A percentile compares a stretch with the other conserved stretches of the same genome.
These are phyloP conservation scores for Microctenopoma stevenorrisi DNA, from an alignment of 2,797 vertebrate species.

Conservation along the genomic window DNA sequence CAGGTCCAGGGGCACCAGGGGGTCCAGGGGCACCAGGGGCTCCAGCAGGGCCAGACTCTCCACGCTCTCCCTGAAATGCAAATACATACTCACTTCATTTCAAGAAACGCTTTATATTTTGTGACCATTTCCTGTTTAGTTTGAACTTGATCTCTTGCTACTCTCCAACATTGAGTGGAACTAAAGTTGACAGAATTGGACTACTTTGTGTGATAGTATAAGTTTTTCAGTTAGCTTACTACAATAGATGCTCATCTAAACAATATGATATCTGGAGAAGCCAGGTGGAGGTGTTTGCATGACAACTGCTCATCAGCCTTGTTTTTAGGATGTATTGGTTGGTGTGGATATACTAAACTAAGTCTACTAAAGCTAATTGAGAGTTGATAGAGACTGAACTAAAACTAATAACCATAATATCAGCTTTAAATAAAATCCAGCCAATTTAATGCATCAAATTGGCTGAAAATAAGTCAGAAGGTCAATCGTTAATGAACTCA, in stretches of 20 bases:
- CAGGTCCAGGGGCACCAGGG: slow-evolving; percentile 92
- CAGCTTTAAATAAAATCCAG: neutral
- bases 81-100: neutral
- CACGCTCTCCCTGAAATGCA: slow-evolving; percentile 90
- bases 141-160: too few species aligned
- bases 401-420: neutral
- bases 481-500: slow-evolving; percentile 62
- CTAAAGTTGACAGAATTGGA: too few species aligned
- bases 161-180: too few species aligned
- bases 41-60: slow-evolving; percentile 89
- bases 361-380: neutral
- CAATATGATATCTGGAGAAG: too few species aligned
- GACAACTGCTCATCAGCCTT: neutral
- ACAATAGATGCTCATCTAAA: neutral
- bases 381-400: neutral
- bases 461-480: neutral
- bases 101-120: neutral
- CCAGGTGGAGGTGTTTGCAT: too few species aligned
- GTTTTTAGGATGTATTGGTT: neutral
- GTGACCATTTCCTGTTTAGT: neutral
- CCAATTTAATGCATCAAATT: neutral
- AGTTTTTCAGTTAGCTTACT: neutral
- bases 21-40: slow-evolving; percentile 94
- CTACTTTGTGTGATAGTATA: neutral
- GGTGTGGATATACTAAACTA: neutral